These are phyloP conservation scores for Brenthis hecate DNA, from an alignment of 2,888 invertebrate genomes.

Conservation along the genomic window DNA sequence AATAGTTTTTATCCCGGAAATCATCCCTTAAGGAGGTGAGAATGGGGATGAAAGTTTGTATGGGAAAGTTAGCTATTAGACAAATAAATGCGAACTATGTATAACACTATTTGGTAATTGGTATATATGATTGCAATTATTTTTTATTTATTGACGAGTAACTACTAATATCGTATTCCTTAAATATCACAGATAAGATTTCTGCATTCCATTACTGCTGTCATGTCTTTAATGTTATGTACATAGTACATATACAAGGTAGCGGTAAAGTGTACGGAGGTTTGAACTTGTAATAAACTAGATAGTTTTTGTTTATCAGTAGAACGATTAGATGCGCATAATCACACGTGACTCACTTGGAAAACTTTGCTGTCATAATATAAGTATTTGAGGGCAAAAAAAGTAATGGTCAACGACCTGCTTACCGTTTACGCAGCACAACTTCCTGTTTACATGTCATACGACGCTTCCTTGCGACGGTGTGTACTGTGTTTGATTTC, in stretches of 20 bases:
- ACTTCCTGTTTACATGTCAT: slow-evolving; percentile 41
- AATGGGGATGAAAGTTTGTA: too few relatives aligned
- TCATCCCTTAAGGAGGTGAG: too few relatives aligned
- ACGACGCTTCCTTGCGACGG: slow-evolving; percentile 46
- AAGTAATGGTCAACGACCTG: slow-evolving; percentile 37
- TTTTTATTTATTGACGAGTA: too few relatives aligned
- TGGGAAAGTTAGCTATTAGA: too few relatives aligned
- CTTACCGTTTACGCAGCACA: slow-evolving; percentile 31
- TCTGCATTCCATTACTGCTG: too few relatives aligned
- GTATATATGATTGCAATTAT: too few relatives aligned
- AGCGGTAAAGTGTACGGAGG: slow-evolving; percentile 7
- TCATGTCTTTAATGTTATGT: too few relatives aligned
- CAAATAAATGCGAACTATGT: too few relatives aligned
- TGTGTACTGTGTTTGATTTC: slow-evolving; percentile 39
- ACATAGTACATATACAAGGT: neutral
- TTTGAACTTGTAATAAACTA: neutral
- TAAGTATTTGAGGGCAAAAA: slow-evolving; percentile 15
- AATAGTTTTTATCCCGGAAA: too few relatives aligned
- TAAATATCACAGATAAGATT: too few relatives aligned
- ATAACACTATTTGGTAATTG: too few relatives aligned
- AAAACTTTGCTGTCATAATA: slow-evolving; percentile 6
- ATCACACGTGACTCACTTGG: neutral
- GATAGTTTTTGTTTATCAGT: slow-evolving; percentile 4
- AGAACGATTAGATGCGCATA: neutral
- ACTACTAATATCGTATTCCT: too few relatives aligned